Evolutionary conservation across 2,797 vertebrate species (phyloP).

Genomic region (Lemur catta): DNA sequence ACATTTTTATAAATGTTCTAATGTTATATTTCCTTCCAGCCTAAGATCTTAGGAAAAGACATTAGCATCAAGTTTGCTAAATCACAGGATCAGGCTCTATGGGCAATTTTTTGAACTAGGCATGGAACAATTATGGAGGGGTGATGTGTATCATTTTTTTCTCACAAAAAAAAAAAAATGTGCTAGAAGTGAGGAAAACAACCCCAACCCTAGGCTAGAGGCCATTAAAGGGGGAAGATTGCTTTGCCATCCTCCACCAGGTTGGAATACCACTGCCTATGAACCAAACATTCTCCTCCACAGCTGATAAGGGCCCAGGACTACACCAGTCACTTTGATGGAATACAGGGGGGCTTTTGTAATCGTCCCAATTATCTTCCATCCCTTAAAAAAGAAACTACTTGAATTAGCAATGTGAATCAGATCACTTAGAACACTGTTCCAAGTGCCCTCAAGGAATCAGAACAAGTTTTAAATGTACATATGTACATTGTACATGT

Average conservation of each 20-base stretch:
- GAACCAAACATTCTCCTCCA: conserved; percentile 27
- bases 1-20: not conserved
- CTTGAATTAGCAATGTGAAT: conserved; percentile 55
- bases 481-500: not conserved
- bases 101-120: not conserved
- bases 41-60: not conserved
- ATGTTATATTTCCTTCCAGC: not conserved
- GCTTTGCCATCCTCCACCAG: not conserved
- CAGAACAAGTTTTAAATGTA: not conserved
- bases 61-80: not conserved
- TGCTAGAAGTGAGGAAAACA: not conserved
- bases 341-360: conserved; percentile 55
- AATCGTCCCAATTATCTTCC: conserved; percentile 57
- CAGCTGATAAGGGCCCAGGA: conserved; percentile 20
- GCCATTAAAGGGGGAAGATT: not conserved
- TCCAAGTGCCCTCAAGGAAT: not conserved
- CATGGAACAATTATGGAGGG: not conserved
- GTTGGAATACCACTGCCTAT: not conserved
- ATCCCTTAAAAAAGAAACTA: conserved; percentile 74
- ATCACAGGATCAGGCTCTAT: not conserved
- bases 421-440: conserved; percentile 34
- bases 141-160: not conserved
- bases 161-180: not conserved
- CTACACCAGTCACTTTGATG: conserved; percentile 60
- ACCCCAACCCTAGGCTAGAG: not conserved